Conservation (phyloP, 2,797 vertebrate species). For the Sebastes hopkinsi region DNA sequence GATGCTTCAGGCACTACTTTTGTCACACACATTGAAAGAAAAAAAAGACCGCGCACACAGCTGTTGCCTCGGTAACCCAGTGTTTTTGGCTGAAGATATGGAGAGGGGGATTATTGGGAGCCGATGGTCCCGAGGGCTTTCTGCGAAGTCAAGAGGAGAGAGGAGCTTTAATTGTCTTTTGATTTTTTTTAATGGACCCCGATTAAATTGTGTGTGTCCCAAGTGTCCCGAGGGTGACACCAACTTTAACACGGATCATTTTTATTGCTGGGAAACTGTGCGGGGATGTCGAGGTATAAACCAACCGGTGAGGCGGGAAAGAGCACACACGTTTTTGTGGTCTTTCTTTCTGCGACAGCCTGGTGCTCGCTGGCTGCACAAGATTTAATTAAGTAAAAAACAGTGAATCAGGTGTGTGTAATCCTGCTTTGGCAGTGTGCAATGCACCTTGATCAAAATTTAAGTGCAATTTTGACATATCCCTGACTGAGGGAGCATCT, state of each 20-base stretch:
- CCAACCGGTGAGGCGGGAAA: background rate
- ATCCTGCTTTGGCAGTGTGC: background rate
- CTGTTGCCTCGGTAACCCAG: conserved; percentile 43
- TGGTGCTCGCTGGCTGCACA: background rate
- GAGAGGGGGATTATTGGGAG: conserved; percentile 18
- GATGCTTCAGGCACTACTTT: conserved; percentile 10
- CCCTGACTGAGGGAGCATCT: conserved; percentile 8
- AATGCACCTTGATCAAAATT: conserved; percentile 16
- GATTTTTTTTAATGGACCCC: conserved; percentile 22
- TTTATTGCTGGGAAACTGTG: background rate
- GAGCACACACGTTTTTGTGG: background rate
- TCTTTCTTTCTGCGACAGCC: conserved; percentile 1
- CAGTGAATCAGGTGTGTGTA: background rate
- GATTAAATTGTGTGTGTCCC: conserved; percentile 37
- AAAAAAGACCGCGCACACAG: background rate
- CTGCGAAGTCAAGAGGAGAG: conserved; percentile 16
- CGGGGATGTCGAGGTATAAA: background rate
- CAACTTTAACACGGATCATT: conserved; percentile 19
- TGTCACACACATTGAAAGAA: background rate
- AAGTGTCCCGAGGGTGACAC: background rate
- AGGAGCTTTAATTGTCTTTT: conserved; percentile 44
- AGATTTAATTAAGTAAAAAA: background rate
- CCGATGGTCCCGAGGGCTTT: conserved; percentile 22
- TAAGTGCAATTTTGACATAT: background rate
- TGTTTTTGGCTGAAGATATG: conserved; percentile 37